Conservation (phyloP, 2,797 vertebrate genomes). For the Acropternis orthonyx region DNA sequence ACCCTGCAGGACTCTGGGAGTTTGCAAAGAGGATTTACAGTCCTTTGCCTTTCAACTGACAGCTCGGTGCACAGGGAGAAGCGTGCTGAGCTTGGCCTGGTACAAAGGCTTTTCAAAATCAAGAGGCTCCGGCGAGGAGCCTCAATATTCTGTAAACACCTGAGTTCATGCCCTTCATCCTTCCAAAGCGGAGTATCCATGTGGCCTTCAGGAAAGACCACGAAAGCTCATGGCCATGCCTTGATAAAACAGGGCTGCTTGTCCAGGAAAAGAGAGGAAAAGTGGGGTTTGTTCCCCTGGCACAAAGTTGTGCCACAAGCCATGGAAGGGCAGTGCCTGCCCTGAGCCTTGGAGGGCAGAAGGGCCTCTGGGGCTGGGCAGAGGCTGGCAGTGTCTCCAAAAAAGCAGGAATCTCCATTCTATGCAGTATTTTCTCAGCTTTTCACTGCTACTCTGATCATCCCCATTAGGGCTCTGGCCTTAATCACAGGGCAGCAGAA, state of each 20-base stretch:
- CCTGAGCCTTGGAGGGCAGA: accelerated
- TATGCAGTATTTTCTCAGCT: background rate
- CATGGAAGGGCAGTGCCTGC: accelerated
- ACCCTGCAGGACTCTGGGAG: accelerated
- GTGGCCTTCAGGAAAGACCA: background rate
- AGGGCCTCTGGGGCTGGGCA: background rate
- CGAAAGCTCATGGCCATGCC: accelerated
- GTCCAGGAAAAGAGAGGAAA: no score
- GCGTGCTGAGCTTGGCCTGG: background rate
- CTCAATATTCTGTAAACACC: background rate
- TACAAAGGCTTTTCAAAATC: background rate
- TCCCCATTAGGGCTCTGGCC: accelerated
- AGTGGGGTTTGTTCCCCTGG: background rate
- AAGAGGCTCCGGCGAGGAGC: background rate
- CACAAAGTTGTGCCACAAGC: background rate
- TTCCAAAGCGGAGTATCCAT: background rate
- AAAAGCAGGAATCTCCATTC: background rate
- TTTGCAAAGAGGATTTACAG: background rate
- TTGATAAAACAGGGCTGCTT: background rate
- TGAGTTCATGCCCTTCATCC: background rate
- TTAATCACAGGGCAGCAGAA: background rate
- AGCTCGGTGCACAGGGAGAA: background rate
- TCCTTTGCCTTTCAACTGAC: background rate
- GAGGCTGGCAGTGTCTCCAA: background rate
- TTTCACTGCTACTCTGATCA: background rate